Evolutionary conservation across 2,113 vertebrate genomes (phyloP).

Genomic region (Suricata suricatta): DNA sequence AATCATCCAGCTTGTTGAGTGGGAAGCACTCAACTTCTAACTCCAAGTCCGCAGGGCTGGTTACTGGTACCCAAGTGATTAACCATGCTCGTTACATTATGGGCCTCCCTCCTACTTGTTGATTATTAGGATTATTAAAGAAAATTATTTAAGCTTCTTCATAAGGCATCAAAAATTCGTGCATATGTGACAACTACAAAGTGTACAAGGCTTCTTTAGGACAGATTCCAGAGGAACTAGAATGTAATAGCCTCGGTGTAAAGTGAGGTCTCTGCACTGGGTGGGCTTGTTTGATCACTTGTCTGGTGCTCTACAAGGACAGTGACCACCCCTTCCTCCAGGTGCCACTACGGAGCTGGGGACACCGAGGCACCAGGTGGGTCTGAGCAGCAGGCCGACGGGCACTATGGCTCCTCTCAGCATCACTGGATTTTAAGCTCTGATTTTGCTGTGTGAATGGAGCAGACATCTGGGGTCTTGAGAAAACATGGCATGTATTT

Average conservation of each 20-base stretch:
- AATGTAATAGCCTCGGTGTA: not conserved
- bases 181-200: not conserved
- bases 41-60: not conserved
- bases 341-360: not conserved
- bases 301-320: not conserved
- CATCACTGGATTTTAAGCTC: not conserved
- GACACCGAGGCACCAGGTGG: not conserved
- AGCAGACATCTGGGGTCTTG: not conserved
- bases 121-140: conserved; percentile 15
- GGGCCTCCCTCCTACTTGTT: not conserved
- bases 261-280: not conserved
- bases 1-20: not conserved
- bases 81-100: not conserved
- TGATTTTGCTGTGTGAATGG: not conserved
- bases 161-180: not conserved
- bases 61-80: not conserved
- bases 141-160: not conserved
- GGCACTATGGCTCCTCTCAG: not conserved
- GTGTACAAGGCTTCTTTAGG: not conserved
- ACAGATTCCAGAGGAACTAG: not conserved
- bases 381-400: not conserved
- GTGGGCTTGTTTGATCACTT: not conserved
- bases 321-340: not conserved
- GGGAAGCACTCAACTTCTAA: not conserved
- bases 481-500: not conserved